These are phyloP conservation scores for Drosophila varians DNA, from an alignment of 1,140 invertebrate species.

Conservation along the genomic window DNA sequence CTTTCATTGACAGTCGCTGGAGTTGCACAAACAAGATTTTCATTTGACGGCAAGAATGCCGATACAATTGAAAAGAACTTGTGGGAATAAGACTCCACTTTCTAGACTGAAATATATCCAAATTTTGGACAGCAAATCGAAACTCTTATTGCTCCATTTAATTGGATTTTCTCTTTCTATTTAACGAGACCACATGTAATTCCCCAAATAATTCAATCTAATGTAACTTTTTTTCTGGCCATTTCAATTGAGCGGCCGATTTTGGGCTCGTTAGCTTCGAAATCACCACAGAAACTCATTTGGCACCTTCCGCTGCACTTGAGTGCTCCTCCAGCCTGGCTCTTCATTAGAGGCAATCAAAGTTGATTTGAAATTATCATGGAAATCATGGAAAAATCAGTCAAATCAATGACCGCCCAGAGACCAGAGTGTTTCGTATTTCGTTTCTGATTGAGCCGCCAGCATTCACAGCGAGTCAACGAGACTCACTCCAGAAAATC, in stretches of 20 bases:
- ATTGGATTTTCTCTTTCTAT: background rate
- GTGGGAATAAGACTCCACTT: background rate
- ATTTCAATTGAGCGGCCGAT: conserved; percentile 26
- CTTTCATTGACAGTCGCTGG: conserved; percentile 53
- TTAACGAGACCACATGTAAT: conserved; percentile 24
- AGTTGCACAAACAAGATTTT: conserved; percentile 24
- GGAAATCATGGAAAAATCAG: conserved; percentile 61
- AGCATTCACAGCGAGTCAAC: conserved; percentile 34
- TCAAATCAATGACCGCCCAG: conserved; percentile 62
- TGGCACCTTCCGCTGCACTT: conserved; percentile 17
- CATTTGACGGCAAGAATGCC: background rate
- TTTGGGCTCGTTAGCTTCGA: conserved; percentile 19
- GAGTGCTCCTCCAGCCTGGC: conserved; percentile 3
- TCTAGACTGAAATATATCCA: background rate
- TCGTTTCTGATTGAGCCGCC: conserved; percentile 51
- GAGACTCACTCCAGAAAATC: conserved; percentile 39
- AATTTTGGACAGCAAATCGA: background rate
- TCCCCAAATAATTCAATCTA: conserved; percentile 30
- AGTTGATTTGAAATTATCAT: conserved; percentile 43
- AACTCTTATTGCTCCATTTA: background rate
- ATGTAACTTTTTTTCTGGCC: conserved; percentile 23
- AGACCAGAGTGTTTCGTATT: conserved; percentile 18
- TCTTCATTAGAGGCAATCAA: conserved; percentile 52
- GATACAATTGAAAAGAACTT: conserved; percentile 2
- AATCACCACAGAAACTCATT: conserved; percentile 63